Conservation (phyloP, 2,113 vertebrate genomes). For the Indicator indicator region DNA sequence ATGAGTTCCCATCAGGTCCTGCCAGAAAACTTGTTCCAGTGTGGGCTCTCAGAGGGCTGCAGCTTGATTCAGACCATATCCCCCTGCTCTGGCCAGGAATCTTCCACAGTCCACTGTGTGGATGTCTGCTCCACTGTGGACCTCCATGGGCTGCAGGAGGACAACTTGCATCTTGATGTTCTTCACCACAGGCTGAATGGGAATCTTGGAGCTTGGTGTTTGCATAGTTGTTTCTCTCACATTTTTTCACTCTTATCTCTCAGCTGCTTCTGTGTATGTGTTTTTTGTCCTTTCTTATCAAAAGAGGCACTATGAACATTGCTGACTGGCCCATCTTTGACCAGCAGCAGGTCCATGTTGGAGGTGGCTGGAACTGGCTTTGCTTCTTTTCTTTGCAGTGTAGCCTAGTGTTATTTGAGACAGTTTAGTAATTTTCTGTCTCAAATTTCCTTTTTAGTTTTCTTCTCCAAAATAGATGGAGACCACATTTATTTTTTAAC, state of each 20-base stretch:
- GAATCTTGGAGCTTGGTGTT: not conserved
- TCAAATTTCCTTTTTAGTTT: not conserved
- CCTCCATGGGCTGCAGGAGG: too few relatives aligned
- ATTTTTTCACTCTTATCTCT: not conserved
- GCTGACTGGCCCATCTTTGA: not conserved
- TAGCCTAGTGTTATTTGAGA: not conserved
- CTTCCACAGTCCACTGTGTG: too few relatives aligned
- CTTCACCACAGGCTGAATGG: too few relatives aligned
- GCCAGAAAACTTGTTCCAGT: not conserved
- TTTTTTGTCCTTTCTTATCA: not conserved
- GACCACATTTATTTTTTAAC: not conserved
- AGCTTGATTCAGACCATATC: not conserved
- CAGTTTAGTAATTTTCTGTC: not conserved
- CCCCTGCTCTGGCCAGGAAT: not conserved
- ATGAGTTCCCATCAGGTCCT: too few relatives aligned
- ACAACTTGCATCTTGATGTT: too few relatives aligned
- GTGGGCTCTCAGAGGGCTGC: too few relatives aligned
- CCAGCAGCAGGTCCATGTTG: rapidly evolving
- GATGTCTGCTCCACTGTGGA: too few relatives aligned
- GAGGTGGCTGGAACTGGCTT: not conserved
- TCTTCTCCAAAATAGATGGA: not conserved
- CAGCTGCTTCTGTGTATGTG: not conserved
- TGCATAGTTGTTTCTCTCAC: not conserved
- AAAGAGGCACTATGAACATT: rapidly evolving
- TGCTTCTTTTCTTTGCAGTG: not conserved